These are phyloP conservation scores for Ischnura elegans DNA, from an alignment of 2,888 invertebrate genomes.

Conservation along the genomic window DNA sequence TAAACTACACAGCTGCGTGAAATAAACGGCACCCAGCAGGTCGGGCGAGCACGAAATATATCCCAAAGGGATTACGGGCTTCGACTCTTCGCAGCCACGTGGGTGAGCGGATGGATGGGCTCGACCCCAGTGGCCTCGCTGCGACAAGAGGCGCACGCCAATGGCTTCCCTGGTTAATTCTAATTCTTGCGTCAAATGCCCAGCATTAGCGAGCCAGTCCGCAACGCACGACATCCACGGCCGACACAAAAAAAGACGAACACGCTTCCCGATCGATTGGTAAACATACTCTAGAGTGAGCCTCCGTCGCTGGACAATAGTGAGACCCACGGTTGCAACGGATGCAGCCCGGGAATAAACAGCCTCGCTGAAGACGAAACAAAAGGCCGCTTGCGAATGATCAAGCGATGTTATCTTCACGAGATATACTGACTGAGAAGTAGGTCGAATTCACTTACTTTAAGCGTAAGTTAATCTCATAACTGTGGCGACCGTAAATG, in stretches of 20 bases:
- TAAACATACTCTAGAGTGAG: not conserved
- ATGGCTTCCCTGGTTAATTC: slow-evolving; percentile 34
- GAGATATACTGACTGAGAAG: no score
- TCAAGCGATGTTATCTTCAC: no score
- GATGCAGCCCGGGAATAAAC: not conserved
- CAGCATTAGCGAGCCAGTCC: not conserved
- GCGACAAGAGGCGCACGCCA: not conserved
- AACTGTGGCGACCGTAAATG: no score
- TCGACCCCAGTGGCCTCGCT: not conserved
- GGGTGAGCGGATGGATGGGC: no score
- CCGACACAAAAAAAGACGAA: not conserved
- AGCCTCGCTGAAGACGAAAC: no score
- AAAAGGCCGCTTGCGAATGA: no score
- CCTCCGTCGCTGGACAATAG: not conserved
- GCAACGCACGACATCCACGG: not conserved
- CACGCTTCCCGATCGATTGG: not conserved
- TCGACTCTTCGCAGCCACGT: not conserved
- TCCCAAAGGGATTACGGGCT: not conserved
- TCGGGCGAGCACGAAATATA: not conserved
- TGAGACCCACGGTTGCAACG: not conserved
- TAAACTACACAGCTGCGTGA: not conserved
- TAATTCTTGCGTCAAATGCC: slow-evolving; percentile 22
- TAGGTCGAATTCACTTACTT: no score
- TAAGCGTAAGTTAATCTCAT: no score
- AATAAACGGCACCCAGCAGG: not conserved